phyloP scores from a whole-genome alignment of 2,113 vertebrate genomes.

The Zapornia atra region DNA sequence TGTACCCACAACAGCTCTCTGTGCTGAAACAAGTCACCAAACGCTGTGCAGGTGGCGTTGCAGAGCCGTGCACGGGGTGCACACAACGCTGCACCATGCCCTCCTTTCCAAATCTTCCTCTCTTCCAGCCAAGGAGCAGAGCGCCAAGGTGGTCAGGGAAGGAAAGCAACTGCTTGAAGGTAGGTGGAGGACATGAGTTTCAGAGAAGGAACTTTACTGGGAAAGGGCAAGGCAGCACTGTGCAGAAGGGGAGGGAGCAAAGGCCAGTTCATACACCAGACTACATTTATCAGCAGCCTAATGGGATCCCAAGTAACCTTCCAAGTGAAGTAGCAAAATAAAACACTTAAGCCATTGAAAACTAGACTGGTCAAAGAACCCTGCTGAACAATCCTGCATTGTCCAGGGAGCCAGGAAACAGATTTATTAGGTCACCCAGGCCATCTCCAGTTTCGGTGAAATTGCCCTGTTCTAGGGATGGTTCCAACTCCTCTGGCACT shows the following conservation, averaged over 20 bases:
- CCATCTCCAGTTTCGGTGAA: slow-evolving; percentile 45
- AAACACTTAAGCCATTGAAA: slow-evolving; percentile 56
- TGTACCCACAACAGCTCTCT: background rate
- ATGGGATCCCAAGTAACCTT: slow-evolving; percentile 33
- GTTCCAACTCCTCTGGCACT: slow-evolving; percentile 18
- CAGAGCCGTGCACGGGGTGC: background rate
- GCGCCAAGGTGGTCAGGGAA: background rate
- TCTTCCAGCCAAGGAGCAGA: background rate
- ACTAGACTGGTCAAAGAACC: slow-evolving; percentile 31
- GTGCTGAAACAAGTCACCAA: background rate
- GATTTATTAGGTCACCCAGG: slow-evolving; percentile 50
- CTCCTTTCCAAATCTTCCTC: background rate
- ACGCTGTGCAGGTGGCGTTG: background rate
- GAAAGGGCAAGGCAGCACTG: background rate
- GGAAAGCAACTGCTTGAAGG: background rate
- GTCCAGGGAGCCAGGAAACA: slow-evolving; percentile 44
- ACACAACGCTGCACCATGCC: background rate
- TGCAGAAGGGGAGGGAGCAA: background rate
- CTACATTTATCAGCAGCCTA: slow-evolving; percentile 4
- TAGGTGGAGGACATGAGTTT: background rate
- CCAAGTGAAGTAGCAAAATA: slow-evolving; percentile 39
- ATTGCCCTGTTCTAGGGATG: slow-evolving; percentile 10
- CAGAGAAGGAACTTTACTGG: background rate
- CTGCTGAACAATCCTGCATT: background rate
- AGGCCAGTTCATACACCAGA: background rate